Base-by-base conservation (phyloP, 1,140 invertebrate species). In the Phymorhynchus buccinoides region DNA sequence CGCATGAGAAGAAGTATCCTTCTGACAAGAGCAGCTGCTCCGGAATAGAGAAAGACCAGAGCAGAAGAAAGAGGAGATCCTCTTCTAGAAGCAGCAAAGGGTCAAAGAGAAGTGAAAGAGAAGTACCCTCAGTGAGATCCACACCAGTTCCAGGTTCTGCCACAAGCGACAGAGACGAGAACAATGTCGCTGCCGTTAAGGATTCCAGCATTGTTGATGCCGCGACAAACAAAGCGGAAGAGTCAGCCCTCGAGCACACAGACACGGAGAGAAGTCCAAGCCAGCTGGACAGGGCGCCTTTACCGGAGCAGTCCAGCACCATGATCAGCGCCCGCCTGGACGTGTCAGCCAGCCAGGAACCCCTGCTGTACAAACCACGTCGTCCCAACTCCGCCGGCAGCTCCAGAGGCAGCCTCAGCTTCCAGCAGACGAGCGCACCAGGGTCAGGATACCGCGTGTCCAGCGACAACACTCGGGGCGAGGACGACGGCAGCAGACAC, bases 41-140 rank as follows among this genome's bases (percentile, higher is more conserved):
- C 18, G 35, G 41, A 37, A 41, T 22, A 41, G 35, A 41, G 0
- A 39, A 48, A 30, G 42, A 52, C 3, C 30, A 39, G 77, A 52
- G 32, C 3, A n/a, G 18, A 52, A 79, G 44, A 22, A 79, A 27
- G 42, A 79, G 12, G 44, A 79, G 77, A 44, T 79, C 77, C 37
- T 52, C 77, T 16, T 79, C 77, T 1, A 79, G 18, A 39, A 79
- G 77, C 37, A 79, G 77, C n/a, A 79, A 52, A 56, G 27, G 42
- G 9, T 79, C 77, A 27, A 79, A 39, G 44, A 79, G 35, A 79
- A 56, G 44, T 32, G 42, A 79, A 18, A 32, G 14, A 42, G 39
- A 44, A 37, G 22, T 16, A 12, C 16, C 7, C 9, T 27, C 77
- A 6, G 30, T 27, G n/a, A 52, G 16, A 32, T 27, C 42, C 12